Evolutionary conservation across 2,888 invertebrate genomes (phyloP).

Genomic region (Pecten maximus): DNA sequence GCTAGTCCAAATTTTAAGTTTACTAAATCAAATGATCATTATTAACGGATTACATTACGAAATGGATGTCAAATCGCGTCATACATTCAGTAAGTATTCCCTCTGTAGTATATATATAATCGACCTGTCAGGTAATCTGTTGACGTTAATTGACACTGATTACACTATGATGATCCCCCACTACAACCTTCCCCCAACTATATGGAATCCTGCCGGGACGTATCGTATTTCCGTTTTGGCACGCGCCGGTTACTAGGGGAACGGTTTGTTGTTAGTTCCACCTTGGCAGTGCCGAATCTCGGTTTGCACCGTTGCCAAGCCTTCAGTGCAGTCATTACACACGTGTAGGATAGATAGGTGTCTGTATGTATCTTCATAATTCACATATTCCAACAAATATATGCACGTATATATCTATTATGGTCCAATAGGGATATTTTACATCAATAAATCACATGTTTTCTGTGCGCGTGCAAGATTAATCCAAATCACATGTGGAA

Average conservation of each 20-base stretch:
- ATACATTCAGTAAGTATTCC: background rate
- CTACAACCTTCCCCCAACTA: background rate
- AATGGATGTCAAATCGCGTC: no score
- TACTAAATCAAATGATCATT: no score
- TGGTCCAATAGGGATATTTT: background rate
- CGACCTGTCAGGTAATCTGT: background rate
- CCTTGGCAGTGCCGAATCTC: background rate
- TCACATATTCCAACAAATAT: background rate
- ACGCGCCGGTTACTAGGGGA: conserved; percentile 17
- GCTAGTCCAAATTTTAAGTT: no score
- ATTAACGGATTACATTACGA: no score
- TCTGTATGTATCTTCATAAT: background rate
- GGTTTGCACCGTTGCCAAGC: conserved; percentile 2
- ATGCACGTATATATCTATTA: background rate
- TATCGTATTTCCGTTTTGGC: conserved; percentile 28
- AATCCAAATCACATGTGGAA: background rate
- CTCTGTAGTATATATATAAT: background rate
- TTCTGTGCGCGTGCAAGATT: background rate
- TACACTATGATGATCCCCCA: background rate
- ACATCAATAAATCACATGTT: background rate
- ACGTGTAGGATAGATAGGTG: background rate
- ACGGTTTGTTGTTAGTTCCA: background rate
- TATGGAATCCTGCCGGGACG: background rate
- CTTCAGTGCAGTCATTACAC: background rate
- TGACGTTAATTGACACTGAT: background rate